Conservation (phyloP, 2,797 vertebrate species). For the Crocodylus rhombifer region DNA sequence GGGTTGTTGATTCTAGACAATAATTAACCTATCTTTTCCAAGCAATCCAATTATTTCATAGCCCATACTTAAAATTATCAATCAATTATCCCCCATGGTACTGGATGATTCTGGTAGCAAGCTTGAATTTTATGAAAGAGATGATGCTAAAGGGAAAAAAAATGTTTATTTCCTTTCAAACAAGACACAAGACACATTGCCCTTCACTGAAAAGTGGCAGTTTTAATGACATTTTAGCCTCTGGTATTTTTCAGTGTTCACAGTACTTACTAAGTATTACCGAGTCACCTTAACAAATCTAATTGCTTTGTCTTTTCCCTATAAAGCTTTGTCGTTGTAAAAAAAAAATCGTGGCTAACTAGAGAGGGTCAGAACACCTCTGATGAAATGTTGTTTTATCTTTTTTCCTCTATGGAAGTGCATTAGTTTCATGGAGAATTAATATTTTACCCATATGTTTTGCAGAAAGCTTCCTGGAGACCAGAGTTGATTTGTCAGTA, state of each 20-base stretch:
- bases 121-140: background rate
- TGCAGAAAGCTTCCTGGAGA: background rate
- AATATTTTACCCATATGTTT: background rate
- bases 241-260: background rate
- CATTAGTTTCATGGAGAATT: no score
- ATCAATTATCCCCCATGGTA: background rate
- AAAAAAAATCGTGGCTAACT: background rate
- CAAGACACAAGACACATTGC: background rate
- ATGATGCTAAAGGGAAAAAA: background rate
- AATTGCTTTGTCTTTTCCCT: background rate
- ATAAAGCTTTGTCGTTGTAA: background rate
- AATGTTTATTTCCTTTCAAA: background rate
- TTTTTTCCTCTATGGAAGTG: no score
- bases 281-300: background rate
- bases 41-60: background rate
- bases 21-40: background rate
- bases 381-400: background rate
- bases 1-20: background rate
- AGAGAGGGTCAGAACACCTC: background rate
- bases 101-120: background rate
- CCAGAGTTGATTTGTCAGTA: background rate
- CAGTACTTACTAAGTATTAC: background rate
- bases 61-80: background rate
- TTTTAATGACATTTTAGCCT: background rate
- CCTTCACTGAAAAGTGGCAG: background rate